Base-by-base conservation (phyloP, 2,797 vertebrate genomes). In the Aplochiton taeniatus region DNA sequence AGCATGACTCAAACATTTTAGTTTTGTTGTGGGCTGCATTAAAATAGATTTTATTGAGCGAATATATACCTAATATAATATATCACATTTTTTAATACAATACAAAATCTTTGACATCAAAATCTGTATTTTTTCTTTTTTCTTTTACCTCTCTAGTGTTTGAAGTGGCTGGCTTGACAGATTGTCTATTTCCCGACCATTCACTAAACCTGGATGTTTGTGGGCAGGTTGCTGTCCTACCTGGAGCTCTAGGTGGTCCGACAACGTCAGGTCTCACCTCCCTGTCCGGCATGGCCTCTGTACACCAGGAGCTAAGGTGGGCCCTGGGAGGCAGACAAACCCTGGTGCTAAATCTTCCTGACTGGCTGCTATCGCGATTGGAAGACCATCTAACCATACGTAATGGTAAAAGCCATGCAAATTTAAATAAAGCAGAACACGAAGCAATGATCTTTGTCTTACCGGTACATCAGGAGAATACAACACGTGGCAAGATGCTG, bases 131-230 rank as follows among this genome's bases (percentile, higher is more conserved):
- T 13, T 14, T 13, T 1, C 6, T 56, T 42, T 56, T 13, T 19
- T 9, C 75, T 58, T 11, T 73, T 66, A 73, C 19, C 17, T 70
- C 77, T 60, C 8, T 82, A 89, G 87, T 11, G 50, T 10, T 31
- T 52, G 59, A 66, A 20, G 56, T 47, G 51, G 65, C 57, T 16
- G 12, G 42, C 46, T 56, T 54, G 8, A 5, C 18, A 1, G 12
- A 31, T 9, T 46, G 31, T 13, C 41, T 10, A 3, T 8, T 70
- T 6, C 45, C 5, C 1, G 50, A 8, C 42, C 10, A 43, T 62
- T 45, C 66, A 49, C 71, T 20, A 17, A 49, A 11, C 0, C 11
- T 69, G 49, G 66, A 18, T 0, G 0, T 51, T 1, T 17, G 53
- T 1, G 51, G 58, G 16, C 82, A 68, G 56, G 60, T 58, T 0